These are phyloP conservation scores for Bovichtus variegatus DNA, from an alignment of 2,797 vertebrate species.

Conservation along the genomic window DNA sequence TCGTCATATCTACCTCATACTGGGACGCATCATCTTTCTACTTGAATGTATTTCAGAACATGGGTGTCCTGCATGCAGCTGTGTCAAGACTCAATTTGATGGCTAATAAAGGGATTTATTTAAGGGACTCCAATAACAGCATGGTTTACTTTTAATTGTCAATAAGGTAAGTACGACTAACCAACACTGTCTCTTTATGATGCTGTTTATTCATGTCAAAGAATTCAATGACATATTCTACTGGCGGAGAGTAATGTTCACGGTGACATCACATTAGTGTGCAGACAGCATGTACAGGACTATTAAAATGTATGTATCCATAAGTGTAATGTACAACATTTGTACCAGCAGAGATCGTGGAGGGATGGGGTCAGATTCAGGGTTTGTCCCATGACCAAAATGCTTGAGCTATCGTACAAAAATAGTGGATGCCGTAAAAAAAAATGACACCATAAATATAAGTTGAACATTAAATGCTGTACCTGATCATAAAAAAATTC, in stretches of 20 bases:
- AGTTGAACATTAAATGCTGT: not conserved
- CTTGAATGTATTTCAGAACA: too few species aligned
- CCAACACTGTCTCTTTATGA: not conserved
- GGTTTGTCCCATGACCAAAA: too few species aligned
- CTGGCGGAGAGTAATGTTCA: not conserved
- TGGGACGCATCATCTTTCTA: too few species aligned
- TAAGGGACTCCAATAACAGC: slow-evolving; percentile 32
- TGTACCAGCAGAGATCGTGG: too few species aligned
- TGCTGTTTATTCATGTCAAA: not conserved
- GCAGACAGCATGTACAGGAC: not conserved
- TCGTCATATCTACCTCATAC: slow-evolving; percentile 4
- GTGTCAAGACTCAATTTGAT: slow-evolving; percentile 42
- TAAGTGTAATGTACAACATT: too few species aligned
- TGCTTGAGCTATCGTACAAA: not conserved
- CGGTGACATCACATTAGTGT: not conserved
- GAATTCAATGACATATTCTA: not conserved
- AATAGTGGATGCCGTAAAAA: not conserved
- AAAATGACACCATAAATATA: not conserved
- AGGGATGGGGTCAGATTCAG: too few species aligned
- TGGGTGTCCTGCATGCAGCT: slow-evolving; percentile 41
- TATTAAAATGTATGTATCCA: too few species aligned
- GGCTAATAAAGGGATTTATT: slow-evolving; percentile 38
- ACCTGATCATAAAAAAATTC: not conserved
- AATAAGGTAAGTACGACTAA: slow-evolving; percentile 11
- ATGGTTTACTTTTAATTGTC: slow-evolving; percentile 48